Base-by-base conservation (phyloP, 2,113 vertebrate species). In the Odocoileus virginianus region DNA sequence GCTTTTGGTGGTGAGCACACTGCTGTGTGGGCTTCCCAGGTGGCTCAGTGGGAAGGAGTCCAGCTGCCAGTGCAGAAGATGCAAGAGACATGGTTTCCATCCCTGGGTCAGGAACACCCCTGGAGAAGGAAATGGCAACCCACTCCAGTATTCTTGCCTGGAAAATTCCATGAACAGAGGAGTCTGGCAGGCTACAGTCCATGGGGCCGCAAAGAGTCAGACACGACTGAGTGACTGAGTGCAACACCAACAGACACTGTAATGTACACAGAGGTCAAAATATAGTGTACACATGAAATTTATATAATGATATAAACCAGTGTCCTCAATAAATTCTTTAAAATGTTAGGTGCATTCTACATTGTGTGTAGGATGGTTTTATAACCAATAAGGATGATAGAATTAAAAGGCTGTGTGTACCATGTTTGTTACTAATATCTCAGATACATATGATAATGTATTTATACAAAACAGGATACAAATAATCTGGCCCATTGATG, bases 181-280 rank as follows among this genome's bases (percentile, higher is more conserved):
- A 61, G 15, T 28, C 60, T 33, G 28, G 28, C 14, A 7, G 28
- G 60, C 60, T 61, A 61, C 14, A 61, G 60, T 61, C 28, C 28
- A 33, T 61, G 60, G 60, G 60, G 13, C 7, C 13, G 2, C 60
- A 33, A 61, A 61, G 60, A 33, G 60, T 61, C 60, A 61, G 60
- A 33, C 28, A 33, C 0, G 2, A 33, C 5, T 6, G 10, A 60
- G 58, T 0, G 5, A 60, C 60, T 33, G 60, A 61, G 28, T 14
- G 2, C 60, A 6, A 61, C 2, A 61, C 60, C 14, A 61, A 61
- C 2, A 30, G 60, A 76, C 21, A 13, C 36, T 43, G 21, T 27
- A 25, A 36, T 40, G 71, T 25, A 76, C 23, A 40, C 67, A 74
- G 67, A 76, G 43, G 36, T 43, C 36, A 43, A 76, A 43, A 76